Percentiles rank a stretch among this genome's conserved stretches.
phyloP scores from a whole-genome alignment of 2,797 vertebrate genomes.

The Cygnus olor region DNA sequence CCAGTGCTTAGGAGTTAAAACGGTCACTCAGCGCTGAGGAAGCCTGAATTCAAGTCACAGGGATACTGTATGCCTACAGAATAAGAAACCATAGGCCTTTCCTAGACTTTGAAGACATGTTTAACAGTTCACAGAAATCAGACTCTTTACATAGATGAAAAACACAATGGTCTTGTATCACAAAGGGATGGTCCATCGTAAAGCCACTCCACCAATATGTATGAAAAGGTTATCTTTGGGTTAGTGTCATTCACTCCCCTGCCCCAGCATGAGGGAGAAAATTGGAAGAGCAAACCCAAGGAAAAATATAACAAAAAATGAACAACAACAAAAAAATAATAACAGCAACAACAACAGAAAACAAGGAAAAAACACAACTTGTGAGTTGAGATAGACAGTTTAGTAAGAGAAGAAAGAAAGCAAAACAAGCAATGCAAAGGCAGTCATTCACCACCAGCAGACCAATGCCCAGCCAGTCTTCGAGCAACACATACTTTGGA shows the following conservation, averaged over 20 bases:
- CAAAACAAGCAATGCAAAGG: neutral
- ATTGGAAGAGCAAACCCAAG: neutral
- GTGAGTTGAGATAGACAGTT: too few species aligned
- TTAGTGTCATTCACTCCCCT: neutral
- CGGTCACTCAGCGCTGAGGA: neutral
- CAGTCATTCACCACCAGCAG: neutral
- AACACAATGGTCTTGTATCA: neutral
- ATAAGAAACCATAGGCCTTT: neutral
- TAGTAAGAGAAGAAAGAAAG: neutral
- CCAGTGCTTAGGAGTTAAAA: neutral
- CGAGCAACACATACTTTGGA: neutral
- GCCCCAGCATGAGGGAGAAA: neutral
- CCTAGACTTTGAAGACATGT: neutral
- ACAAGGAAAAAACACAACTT: too few species aligned
- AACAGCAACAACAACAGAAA: too few species aligned
- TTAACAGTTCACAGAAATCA: neutral
- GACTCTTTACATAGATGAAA: neutral
- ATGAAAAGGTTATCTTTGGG: neutral
- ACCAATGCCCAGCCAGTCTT: neutral
- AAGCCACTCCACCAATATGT: neutral
- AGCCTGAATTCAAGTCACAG: neutral
- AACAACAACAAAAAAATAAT: too few species aligned
- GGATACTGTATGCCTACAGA: neutral
- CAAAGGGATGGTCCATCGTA: neutral
- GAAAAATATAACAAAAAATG: too few species aligned